A percentile compares a stretch with the other conserved stretches of the same genome.
These are phyloP conservation scores for Telmatochromis sp. DNA, from an alignment of 2,113 vertebrate genomes.

Conservation along the genomic window DNA sequence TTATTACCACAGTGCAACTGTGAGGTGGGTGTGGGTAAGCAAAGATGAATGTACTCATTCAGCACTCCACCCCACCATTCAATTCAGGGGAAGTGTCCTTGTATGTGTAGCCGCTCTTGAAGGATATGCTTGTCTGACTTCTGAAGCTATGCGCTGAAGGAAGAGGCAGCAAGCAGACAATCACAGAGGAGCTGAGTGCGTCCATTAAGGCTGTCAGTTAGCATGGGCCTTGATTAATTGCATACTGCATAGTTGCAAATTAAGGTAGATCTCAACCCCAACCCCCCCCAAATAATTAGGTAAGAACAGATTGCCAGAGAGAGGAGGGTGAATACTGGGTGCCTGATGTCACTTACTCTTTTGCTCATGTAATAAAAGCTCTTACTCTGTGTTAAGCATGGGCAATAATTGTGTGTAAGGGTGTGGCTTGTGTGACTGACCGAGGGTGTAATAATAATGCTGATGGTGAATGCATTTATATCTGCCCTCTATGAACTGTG, in stretches of 20 bases:
- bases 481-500: neutral
- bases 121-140: slow-evolving; percentile 55
- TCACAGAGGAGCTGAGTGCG: slow-evolving; percentile 49
- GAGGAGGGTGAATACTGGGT: slow-evolving; percentile 19
- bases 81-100: slow-evolving; percentile 39
- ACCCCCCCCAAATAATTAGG: slow-evolving; percentile 58
- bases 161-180: slow-evolving; percentile 58
- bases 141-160: slow-evolving; percentile 10
- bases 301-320: slow-evolving; percentile 58
- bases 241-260: slow-evolving; percentile 57
- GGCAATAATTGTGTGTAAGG: slow-evolving; percentile 1
- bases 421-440: neutral
- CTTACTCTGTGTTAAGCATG: slow-evolving; percentile 11
- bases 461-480: neutral
- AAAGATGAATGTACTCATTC: slow-evolving; percentile 49
- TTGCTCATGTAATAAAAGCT: slow-evolving; percentile 38
- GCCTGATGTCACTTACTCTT: neutral
- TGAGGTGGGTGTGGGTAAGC: slow-evolving; percentile 20
- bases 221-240: slow-evolving; percentile 65
- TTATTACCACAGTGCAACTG: slow-evolving; percentile 7
- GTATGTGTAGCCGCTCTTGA: slow-evolving; percentile 33
- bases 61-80: slow-evolving; percentile 32
- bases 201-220: slow-evolving; percentile 67
- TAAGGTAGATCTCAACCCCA: slow-evolving; percentile 54
- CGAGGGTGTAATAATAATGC: neutral